Conservation (phyloP, 2,888 invertebrate genomes). For the Adelognathus sp. region DNA sequence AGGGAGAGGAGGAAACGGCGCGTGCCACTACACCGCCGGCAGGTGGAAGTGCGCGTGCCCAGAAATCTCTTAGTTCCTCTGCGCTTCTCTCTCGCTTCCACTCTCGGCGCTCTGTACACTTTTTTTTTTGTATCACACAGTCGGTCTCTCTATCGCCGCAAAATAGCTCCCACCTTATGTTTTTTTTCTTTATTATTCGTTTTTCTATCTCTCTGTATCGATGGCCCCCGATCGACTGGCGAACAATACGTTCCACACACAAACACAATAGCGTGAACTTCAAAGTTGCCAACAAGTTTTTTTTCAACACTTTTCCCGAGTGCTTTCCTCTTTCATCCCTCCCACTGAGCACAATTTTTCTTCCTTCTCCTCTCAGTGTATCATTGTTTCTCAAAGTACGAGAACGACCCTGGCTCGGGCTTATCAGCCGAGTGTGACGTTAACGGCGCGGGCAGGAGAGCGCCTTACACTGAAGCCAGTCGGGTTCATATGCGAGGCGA, state of each 20-base stretch:
- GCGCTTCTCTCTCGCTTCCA: constrained; percentile 43
- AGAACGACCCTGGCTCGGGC: constrained; percentile 31
- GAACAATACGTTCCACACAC: constrained; percentile 33
- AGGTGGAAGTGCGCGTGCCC: constrained; percentile 81
- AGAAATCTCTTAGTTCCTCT: constrained; percentile 70
- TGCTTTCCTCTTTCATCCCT: constrained; percentile 43
- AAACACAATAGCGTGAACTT: background rate
- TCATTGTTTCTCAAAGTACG: background rate
- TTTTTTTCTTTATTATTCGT: constrained; percentile 54
- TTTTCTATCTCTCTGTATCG: constrained; percentile 37
- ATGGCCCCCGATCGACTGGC: constrained; percentile 45
- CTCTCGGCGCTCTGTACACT: constrained; percentile 41
- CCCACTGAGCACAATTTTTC: constrained; percentile 38
- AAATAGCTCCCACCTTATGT: constrained; percentile 71
- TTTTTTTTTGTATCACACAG: constrained; percentile 50
- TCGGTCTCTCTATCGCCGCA: constrained; percentile 53
- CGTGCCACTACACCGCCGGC: constrained; percentile 79
- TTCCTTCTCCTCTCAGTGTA: background rate
- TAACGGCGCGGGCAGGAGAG: no score
- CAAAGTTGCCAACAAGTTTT: constrained; percentile 11
- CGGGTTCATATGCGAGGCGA: background rate
- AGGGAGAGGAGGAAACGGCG: constrained; percentile 75
- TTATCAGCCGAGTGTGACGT: constrained; percentile 35
- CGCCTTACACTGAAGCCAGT: background rate
- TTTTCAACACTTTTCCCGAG: constrained; percentile 28